Conservation (phyloP, 2,797 vertebrate species). For the Clarias laeviceps region DNA sequence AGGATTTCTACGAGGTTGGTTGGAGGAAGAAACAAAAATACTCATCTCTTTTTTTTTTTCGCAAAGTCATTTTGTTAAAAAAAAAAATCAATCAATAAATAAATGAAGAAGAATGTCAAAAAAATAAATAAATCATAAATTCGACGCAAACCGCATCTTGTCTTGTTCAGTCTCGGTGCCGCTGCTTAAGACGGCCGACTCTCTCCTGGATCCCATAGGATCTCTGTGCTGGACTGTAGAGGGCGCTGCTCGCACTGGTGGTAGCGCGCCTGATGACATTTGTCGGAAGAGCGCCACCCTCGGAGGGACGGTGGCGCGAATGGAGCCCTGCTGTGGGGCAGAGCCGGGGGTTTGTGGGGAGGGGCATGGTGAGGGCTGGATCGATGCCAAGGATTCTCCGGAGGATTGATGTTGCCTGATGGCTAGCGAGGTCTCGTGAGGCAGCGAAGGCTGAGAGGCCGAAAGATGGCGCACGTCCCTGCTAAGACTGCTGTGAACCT, state of each 20-base stretch:
- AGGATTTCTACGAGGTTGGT: constrained; percentile 82
- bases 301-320: constrained; percentile 85
- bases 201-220: constrained; percentile 81
- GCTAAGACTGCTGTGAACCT: constrained; percentile 89
- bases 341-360: constrained; percentile 71
- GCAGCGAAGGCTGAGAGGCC: constrained; percentile 95
- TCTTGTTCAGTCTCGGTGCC: constrained; percentile 94
- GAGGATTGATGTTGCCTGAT: constrained; percentile 86
- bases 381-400: constrained; percentile 90
- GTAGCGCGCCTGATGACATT: constrained; percentile 95
- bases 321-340: constrained; percentile 75
- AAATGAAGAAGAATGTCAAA: constrained; percentile 58
- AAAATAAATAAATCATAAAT: constrained; percentile 91
- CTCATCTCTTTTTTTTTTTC: constrained; percentile 68
- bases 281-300: constrained; percentile 92
- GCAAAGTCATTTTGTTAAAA: constrained; percentile 66
- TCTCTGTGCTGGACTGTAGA: constrained; percentile 82
- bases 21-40: constrained; percentile 76
- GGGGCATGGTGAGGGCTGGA: constrained; percentile 73
- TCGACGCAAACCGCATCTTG: constrained; percentile 95
- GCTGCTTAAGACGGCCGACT: constrained; percentile 88
- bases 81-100: constrained; percentile 53
- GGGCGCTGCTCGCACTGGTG: constrained; percentile 79
- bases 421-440: constrained; percentile 88
- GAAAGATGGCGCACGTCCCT: constrained; percentile 92